Conservation (phyloP, 2,797 vertebrate species). For the Characodon lateralis region DNA sequence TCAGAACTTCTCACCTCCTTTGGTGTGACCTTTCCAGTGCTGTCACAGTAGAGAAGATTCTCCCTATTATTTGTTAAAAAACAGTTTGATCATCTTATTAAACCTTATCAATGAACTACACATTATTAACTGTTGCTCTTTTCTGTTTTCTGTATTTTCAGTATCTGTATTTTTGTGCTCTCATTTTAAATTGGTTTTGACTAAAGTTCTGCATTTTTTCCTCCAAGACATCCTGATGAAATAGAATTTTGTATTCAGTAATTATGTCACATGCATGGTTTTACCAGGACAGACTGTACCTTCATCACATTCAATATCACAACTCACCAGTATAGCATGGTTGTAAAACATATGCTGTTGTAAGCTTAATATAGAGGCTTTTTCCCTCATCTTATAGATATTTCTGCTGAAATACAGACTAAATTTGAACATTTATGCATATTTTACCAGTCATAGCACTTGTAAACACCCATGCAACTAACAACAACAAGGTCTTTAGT, state of each 20-base stretch:
- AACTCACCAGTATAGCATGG: not conserved
- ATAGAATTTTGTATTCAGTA: no score
- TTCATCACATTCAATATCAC: not conserved
- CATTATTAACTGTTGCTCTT: not conserved
- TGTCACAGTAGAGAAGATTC: constrained; percentile 14
- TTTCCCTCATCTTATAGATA: not conserved
- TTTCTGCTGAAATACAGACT: not conserved
- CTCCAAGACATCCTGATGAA: no score
- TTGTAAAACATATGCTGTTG: not conserved
- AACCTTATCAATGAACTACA: not conserved
- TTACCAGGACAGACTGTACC: not conserved
- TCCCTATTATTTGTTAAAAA: constrained; percentile 3
- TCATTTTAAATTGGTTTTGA: no score
- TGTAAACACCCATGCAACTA: not conserved
- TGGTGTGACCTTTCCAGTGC: constrained; percentile 18
- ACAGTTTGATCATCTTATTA: not conserved
- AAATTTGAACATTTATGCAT: not conserved
- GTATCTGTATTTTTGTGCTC: not conserved
- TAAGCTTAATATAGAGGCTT: not conserved
- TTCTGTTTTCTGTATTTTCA: not conserved
- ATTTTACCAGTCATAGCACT: not conserved
- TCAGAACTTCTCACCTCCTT: constrained; percentile 59
- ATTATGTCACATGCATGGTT: no score
- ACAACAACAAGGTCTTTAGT: not conserved
- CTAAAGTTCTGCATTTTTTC: no score